Base-by-base conservation (phyloP, 2,888 invertebrate species). In the Choristoneura rosaceana region DNA sequence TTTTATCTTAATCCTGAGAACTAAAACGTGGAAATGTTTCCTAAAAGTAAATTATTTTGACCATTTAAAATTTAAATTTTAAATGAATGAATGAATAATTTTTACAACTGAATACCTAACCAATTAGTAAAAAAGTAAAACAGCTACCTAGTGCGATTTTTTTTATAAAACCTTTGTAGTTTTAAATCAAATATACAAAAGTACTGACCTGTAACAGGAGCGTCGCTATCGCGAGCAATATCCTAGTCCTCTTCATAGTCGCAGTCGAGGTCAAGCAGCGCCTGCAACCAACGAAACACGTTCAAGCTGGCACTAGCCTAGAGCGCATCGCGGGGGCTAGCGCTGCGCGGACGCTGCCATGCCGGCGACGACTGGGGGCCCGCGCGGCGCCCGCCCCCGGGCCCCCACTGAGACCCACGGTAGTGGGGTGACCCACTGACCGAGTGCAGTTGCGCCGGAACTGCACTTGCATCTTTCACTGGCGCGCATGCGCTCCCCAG, bases 201-300 rank as follows among this genome's bases (percentile, higher is more conserved):
- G 60, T 52, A 84, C 92, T 82, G 75, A 94, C 94, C 93, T 91
- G 87, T 84, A 94, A 79, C 65, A 93, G 92, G 87, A 94, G 90
- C 90, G 90, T 87, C 80, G 89, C 93, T 80, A 94, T 81, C 81
- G 90, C 87, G 86, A 92, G 86, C 87, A 94, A 82, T 79, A 94
- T 80, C 82, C 92, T 92, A 86, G 90, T 93, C 90, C 93, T 91
- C 92, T 89, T 94, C 94, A 94, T 94, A 84, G 86, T 93, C 87
- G 86, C 89, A 87, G 87, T 89, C 87, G 90, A 85, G 85, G 80
- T 86, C 87, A 88, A 82, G 86, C 87, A 84, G 86, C 86, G 82
- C 85, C 93, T 93, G 92, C 83, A 92, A 94, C 86, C 90, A 93
- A 92, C 81, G 87, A 80, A 84, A 91, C 87, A 87, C 89, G 87